Percentiles rank a stretch among this genome's conserved stretches.
These are phyloP conservation scores for Rotaria magnacalcarata DNA, from an alignment of 2,888 invertebrate species.

Conservation along the genomic window DNA sequence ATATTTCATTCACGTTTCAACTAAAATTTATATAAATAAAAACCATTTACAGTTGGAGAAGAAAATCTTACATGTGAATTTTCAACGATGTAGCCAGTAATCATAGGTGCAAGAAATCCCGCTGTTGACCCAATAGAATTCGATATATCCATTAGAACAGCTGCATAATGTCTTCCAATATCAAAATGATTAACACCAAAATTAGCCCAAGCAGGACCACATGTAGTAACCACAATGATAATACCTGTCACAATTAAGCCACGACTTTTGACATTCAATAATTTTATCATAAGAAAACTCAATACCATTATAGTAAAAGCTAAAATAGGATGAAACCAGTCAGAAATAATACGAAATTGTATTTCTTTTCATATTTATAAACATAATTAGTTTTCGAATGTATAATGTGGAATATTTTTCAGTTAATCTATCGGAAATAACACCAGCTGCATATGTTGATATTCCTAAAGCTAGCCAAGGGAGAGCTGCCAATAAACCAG, in stretches of 20 bases:
- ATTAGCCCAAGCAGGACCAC: constrained; percentile 84
- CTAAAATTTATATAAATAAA: neutral
- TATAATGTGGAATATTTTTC: constrained; percentile 49
- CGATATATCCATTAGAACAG: constrained; percentile 82
- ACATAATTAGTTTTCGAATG: constrained; percentile 68
- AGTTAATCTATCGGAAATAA: constrained; percentile 64
- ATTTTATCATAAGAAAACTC: constrained; percentile 60
- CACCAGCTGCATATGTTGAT: constrained; percentile 74
- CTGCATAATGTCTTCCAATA: constrained; percentile 78
- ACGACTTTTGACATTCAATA: constrained; percentile 54
- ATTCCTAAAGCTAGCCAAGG: constrained; percentile 84
- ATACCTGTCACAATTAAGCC: constrained; percentile 69
- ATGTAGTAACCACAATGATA: constrained; percentile 79
- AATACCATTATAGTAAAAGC: constrained; percentile 74
- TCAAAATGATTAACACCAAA: constrained; percentile 72
- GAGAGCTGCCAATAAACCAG: constrained; percentile 77
- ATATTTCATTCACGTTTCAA: constrained; percentile 40
- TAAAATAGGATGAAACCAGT: constrained; percentile 49
- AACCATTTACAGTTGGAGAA: neutral
- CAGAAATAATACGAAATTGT: neutral
- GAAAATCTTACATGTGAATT: constrained; percentile 64
- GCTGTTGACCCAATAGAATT: constrained; percentile 85
- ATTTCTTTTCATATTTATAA: constrained; percentile 45
- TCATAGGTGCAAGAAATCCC: constrained; percentile 79
- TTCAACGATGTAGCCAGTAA: constrained; percentile 74